Evolutionary conservation across 2,888 invertebrate species (phyloP).

Genomic region (Bugulina stolonifera): DNA sequence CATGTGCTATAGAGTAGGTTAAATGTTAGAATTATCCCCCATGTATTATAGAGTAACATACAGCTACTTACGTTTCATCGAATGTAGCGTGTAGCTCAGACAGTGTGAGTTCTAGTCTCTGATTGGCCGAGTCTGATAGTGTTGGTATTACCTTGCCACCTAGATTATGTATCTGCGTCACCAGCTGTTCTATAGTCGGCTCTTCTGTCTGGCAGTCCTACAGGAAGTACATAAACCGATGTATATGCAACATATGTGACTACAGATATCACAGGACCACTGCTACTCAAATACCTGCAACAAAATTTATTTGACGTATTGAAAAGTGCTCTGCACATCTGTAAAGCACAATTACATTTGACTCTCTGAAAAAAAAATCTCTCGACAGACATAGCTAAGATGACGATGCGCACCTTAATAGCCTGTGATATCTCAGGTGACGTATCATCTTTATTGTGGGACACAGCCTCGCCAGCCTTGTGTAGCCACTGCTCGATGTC

Average conservation of each 20-base stretch:
- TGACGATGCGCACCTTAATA: constrained; percentile 6
- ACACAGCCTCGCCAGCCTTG: neutral
- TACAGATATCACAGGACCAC: too few relatives aligned
- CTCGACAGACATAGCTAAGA: too few relatives aligned
- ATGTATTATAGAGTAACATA: neutral
- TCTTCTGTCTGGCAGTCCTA: neutral
- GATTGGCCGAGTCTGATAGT: constrained; percentile 17
- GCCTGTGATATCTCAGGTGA: constrained; percentile 3
- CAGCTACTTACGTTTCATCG: constrained; percentile 8
- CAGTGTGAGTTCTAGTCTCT: constrained; percentile 1
- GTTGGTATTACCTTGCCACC: neutral
- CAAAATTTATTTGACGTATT: too few relatives aligned
- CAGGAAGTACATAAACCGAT: neutral
- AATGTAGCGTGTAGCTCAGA: neutral
- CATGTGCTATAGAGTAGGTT: too few relatives aligned
- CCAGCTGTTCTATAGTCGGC: neutral
- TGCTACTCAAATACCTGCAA: too few relatives aligned
- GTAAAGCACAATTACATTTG: too few relatives aligned
- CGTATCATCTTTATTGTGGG: constrained; percentile 16
- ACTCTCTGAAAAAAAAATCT: too few relatives aligned
- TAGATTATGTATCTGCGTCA: neutral
- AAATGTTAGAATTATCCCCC: too few relatives aligned
- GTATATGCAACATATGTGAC: too few relatives aligned
- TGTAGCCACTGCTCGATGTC: neutral
- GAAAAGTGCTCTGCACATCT: too few relatives aligned